These are phyloP conservation scores for Zaprionus nigranus DNA, from an alignment of 1,140 invertebrate genomes.

Conservation along the genomic window DNA sequence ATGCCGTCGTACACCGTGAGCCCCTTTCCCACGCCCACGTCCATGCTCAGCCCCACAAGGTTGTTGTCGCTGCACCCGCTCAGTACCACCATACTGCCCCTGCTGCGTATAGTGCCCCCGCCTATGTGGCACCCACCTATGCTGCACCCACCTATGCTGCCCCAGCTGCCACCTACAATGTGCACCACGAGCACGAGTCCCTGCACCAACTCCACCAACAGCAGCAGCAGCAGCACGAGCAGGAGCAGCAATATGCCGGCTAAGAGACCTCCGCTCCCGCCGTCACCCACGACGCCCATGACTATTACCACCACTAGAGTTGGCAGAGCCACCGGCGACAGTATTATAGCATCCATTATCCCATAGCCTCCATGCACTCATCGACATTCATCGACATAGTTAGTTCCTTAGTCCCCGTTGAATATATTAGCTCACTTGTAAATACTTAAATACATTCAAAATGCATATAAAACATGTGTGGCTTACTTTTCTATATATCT, in stretches of 20 bases:
- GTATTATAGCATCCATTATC: slow-evolving; percentile 62
- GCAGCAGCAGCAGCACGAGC: slow-evolving; percentile 47
- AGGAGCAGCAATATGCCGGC: slow-evolving; percentile 59
- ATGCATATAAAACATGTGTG: not conserved
- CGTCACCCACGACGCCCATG: slow-evolving; percentile 60
- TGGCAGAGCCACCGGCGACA: slow-evolving; percentile 40
- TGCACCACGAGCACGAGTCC: slow-evolving; percentile 49
- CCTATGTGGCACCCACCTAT: slow-evolving; percentile 49
- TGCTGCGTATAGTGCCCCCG: slow-evolving; percentile 47
- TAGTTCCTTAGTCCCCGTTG: slow-evolving; percentile 51
- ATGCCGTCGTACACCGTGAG: slow-evolving; percentile 84
- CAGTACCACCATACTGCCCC: slow-evolving; percentile 68
- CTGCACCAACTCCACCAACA: slow-evolving; percentile 47
- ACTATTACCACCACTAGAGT: slow-evolving; percentile 74
- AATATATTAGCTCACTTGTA: slow-evolving; percentile 62
- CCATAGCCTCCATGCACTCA: slow-evolving; percentile 34
- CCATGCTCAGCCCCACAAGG: slow-evolving; percentile 35
- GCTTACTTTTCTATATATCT: not conserved
- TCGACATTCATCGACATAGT: slow-evolving; percentile 30
- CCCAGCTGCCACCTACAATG: slow-evolving; percentile 40
- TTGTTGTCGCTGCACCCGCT: slow-evolving; percentile 56
- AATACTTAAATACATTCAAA: slow-evolving; percentile 57
- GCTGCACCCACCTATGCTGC: slow-evolving; percentile 31
- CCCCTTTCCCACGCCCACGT: slow-evolving; percentile 73
- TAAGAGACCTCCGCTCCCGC: slow-evolving; percentile 69